phyloP scores from a whole-genome alignment of 2,888 invertebrate genomes.

The Incurvaria masculella region DNA sequence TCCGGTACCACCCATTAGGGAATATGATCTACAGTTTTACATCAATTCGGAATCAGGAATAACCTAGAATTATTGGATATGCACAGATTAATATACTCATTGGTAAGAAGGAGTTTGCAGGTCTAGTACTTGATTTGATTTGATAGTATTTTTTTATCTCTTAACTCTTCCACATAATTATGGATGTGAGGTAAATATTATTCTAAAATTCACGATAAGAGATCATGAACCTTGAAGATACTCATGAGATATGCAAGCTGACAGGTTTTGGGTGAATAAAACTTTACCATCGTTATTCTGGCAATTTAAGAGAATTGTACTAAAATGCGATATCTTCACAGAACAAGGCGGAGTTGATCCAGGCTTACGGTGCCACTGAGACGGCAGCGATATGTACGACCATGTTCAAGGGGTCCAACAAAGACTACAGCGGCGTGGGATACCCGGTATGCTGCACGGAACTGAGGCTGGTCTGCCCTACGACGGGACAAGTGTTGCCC shows the following conservation, averaged over 20 bases:
- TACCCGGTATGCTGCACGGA: slow-evolving; percentile 30
- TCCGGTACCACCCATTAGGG: too few species aligned
- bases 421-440: slow-evolving; percentile 36
- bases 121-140: too few species aligned
- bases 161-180: too few species aligned
- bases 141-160: too few species aligned
- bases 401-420: slow-evolving; percentile 24
- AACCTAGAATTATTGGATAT: too few species aligned
- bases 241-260: not conserved
- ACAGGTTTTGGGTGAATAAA: slow-evolving; percentile 11
- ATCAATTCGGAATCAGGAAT: too few species aligned
- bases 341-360: slow-evolving; percentile 35
- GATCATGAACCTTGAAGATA: not conserved
- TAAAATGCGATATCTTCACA: slow-evolving; percentile 20
- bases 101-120: too few species aligned
- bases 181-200: too few species aligned
- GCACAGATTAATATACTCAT: too few species aligned
- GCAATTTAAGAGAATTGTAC: slow-evolving; percentile 8
- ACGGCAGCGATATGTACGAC: slow-evolving; percentile 34
- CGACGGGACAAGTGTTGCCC: slow-evolving; percentile 31
- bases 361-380: slow-evolving; percentile 46
- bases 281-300: not conserved
- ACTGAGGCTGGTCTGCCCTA: slow-evolving; percentile 35
- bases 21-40: not conserved
- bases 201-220: too few species aligned